Evolutionary conservation across 2,797 vertebrate species (phyloP), one percentile per base, ranked within the genome.

Genomic region (Schizopygopsis malacanthus): DNA sequence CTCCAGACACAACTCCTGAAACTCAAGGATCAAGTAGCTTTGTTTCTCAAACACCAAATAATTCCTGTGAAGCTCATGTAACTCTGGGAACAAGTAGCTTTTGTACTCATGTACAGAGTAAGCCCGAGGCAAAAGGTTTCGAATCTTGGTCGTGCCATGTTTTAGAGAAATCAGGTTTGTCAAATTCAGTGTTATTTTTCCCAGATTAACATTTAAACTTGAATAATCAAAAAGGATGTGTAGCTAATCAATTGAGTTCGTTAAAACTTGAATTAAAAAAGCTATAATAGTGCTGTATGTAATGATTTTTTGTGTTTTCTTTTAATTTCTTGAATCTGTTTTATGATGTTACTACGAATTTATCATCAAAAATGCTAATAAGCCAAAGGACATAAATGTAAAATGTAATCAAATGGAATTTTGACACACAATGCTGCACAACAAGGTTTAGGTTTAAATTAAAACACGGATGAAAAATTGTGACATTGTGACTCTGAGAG

Each of bases 1-100:
- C 76, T 65, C 18, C 20, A 52, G 71, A 33, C 33, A 33, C 33
- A 33, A 76, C 6, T 18, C 2, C 45, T 80, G 67, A 41, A 37
- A 75, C 69, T 80, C 56, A 39, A n/a, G 65, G 65, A 63, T 63
- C 28, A 79, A 61, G 70, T 72, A 70, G 37, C 70, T 81, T 63
- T 28, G 56, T 70, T 73, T 56, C 43, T 83, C 33, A 41, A 45
- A 28, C 33, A 20, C 61, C 37, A 69, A 73, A 73, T 54, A 80
- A 25, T 41, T 47, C 52, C 45, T 0, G 16, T 28, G 45, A 33
- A 76, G 37, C 59, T 80, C 11, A 11, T 37, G 33, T 54, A 16
- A 37, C 1, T 1, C 76, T 63, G 16, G 10, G 75, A 61, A 79
- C 37, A 47, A 67, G 6, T 50, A 50, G 33, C 41, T 37, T 72